Conservation (phyloP, 2,888 invertebrate species). For the Isoperla grammatica region DNA sequence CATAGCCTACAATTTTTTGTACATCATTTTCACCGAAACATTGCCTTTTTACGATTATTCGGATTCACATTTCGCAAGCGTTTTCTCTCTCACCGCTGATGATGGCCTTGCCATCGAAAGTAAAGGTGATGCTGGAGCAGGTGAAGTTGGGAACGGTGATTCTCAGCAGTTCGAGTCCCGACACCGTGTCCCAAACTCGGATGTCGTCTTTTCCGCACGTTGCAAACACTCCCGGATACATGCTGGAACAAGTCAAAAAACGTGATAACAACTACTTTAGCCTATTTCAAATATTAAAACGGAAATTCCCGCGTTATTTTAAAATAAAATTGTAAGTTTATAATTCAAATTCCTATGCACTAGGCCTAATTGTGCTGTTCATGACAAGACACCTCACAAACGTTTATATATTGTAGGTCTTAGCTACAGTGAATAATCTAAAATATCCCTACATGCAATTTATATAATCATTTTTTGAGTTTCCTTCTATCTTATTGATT, state of each 20-base stretch:
- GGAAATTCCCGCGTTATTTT: too few relatives aligned
- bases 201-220: constrained; percentile 81
- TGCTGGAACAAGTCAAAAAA: not conserved
- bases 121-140: constrained; percentile 72
- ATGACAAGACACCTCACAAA: too few relatives aligned
- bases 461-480: too few relatives aligned
- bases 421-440: too few relatives aligned
- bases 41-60: not conserved
- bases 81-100: constrained; percentile 54
- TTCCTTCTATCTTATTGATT: too few relatives aligned
- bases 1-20: too few relatives aligned
- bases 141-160: constrained; percentile 83
- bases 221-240: constrained; percentile 64
- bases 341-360: too few relatives aligned
- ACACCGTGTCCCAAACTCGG: constrained; percentile 74
- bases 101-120: constrained; percentile 73
- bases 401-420: too few relatives aligned
- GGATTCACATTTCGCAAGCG: too few relatives aligned
- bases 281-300: constrained; percentile 9
- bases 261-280: not conserved
- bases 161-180: constrained; percentile 73
- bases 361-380: too few relatives aligned
- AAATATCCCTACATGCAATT: too few relatives aligned
- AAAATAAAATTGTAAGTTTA: too few relatives aligned
- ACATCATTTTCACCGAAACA: not conserved